Evolutionary conservation across 2,797 vertebrate species (phyloP), one percentile per base, ranked within the genome.

Genomic region (Microchirus variegatus): DNA sequence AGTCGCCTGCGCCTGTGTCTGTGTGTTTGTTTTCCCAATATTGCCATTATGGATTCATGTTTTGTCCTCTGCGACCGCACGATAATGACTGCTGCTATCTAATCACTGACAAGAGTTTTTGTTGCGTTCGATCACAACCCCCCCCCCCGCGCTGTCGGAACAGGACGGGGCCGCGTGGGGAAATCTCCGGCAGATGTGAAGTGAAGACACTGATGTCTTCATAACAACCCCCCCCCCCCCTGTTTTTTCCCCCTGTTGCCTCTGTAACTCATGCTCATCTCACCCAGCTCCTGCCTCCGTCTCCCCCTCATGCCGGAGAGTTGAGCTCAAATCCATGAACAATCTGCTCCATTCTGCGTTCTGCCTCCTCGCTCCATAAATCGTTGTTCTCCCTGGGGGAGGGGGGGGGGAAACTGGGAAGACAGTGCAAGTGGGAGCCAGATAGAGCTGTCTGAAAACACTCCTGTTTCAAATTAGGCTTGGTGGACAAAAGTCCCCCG

Each of bases 161-260:
- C 80, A 80, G 77, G 81, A 84, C 54, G 70, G 55, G 55, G 42
- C 58, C 7, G 31, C 64, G 59, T 59, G 48, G 62, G 66, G 67
- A 80, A 80, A 82, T 83, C 58, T 73, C 45, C 8, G 81, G 75
- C 86, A 91, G 87, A 90, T 91, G 86, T 81, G 77, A 82, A 71
- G 80, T 41, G 49, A 72, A 91, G 84, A 84, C 68, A 56, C 80
- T 92, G 85, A 93, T 89, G 83, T 92, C 90, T 93, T 92, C 85
- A 92, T 93, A 86, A 92, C 92, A 86, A 90, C 61, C 65, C 80
- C 73, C 72, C 67, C 85, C 89, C 61, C 65, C 80, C 73, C 72
- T 67, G 45, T 48, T 10, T 61, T 49, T 50, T 6, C 54, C 59
- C 41, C 16, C 35, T n/a, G n/a, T n/a, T n/a, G n/a, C 17, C 35